Evolutionary conservation across 92 coral and sea anemone genomes (phyloP), one percentile per base, ranked within the genome.

Genomic region (Diadumene lineata): DNA sequence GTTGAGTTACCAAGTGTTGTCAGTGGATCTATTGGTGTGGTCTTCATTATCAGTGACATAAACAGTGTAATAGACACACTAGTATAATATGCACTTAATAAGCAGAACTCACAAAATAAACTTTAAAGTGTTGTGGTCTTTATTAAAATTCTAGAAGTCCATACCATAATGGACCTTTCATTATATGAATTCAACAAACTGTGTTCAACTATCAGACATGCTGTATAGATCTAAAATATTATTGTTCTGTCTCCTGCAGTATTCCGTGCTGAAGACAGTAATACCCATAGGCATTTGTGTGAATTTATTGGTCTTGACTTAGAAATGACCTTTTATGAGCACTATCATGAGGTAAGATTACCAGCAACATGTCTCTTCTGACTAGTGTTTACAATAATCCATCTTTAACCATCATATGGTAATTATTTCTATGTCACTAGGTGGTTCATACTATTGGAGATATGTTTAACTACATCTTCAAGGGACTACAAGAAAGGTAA

Each of bases 261-360:
- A 34, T 94, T 94, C 66, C 91, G 98, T 78, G 98, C 98, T 51
- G 98, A 94, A 68, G 98, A 94, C 78, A 94, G 98, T 23, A 94
- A 94, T 73, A 94, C 98, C 10, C 98, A 94, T 85, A 78, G 98
- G 51, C 98, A 94, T 61, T 81, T 94, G 56, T 88, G 94, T 58
- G 98, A 94, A 79, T 94, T 94, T 75, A 88, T 94, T 75, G 98
- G 98, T n/a, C 66, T 94, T 75, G 98, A 94, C 61, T 78, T 94
- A 60, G 98, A 94, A 79, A 94, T 94, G 98, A 84, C 94, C 29
- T 94, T 94, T 69, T 83, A 86, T 70, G 98, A 94, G 64, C 98
- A 94, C 70, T 94, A 94, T 68, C 98, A 94, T 66, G 98, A 94
- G 97, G 98, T 94, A 57, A 10, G 16, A 48, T 11, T 18, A 13